Evolutionary conservation across 1,140 invertebrate genomes (phyloP).

Genomic region (Chionoecetes opilio): DNA sequence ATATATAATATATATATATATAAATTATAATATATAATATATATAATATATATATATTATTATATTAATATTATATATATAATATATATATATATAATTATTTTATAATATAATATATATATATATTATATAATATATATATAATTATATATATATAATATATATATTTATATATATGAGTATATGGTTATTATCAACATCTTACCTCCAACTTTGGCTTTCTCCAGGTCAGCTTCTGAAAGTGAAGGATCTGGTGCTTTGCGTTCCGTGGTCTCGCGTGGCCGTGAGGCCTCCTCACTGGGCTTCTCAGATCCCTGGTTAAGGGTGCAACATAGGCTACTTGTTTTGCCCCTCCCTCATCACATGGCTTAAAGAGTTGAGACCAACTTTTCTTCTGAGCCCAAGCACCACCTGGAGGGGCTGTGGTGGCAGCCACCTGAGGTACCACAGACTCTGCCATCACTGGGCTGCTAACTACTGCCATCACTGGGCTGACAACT

Average conservation of each 20-base stretch:
- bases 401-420: slow-evolving; percentile 71
- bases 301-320: slow-evolving; percentile 68
- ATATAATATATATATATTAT: too few relatives aligned
- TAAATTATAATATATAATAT: too few relatives aligned
- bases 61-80: too few relatives aligned
- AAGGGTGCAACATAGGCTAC: slow-evolving; percentile 75
- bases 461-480: slow-evolving; percentile 12
- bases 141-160: too few relatives aligned
- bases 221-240: slow-evolving; percentile 64
- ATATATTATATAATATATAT: too few relatives aligned
- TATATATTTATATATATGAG: too few relatives aligned
- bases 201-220: slow-evolving; percentile 74
- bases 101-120: too few relatives aligned
- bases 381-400: slow-evolving; percentile 77
- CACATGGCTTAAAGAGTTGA: slow-evolving; percentile 71
- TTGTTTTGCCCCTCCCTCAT: slow-evolving; percentile 70
- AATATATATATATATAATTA: too few relatives aligned
- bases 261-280: slow-evolving; percentile 12
- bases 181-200: not conserved
- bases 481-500: not conserved
- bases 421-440: slow-evolving; percentile 32
- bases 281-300: slow-evolving; percentile 35
- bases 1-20: too few relatives aligned
- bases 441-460: slow-evolving; percentile 39
- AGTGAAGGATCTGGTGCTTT: slow-evolving; percentile 46